These are phyloP conservation scores for Ailurus styani DNA, from an alignment of 2,113 vertebrate genomes.

Conservation along the genomic window DNA sequence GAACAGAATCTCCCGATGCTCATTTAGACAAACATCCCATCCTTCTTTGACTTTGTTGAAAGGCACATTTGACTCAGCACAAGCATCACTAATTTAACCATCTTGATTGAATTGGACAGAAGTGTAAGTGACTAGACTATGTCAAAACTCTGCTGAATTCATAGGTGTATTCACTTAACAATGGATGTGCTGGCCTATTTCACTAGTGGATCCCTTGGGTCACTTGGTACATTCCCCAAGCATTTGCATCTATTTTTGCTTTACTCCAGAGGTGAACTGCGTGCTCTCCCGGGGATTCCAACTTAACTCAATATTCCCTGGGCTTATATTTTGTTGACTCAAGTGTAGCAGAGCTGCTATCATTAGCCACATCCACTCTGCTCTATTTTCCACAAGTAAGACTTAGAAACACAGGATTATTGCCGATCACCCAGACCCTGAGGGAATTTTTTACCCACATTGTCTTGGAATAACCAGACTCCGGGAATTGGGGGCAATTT, in stretches of 20 bases:
- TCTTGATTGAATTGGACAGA: constrained; percentile 34
- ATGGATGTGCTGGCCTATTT: neutral
- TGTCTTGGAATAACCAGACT: constrained; percentile 34
- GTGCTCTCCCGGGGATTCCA: neutral
- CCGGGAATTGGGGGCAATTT: constrained; percentile 1
- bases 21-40: neutral
- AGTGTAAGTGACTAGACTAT: neutral
- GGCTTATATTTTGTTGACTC: constrained; percentile 65
- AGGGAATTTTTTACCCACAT: constrained; percentile 52
- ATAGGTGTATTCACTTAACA: neutral
- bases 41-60: neutral
- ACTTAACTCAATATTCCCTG: constrained; percentile 46
- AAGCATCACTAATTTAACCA: neutral
- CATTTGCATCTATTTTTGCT: neutral
- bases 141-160: constrained; percentile 30
- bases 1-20: neutral
- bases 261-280: neutral
- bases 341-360: constrained; percentile 39
- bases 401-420: constrained; percentile 10
- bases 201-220: constrained; percentile 31
- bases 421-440: neutral
- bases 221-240: neutral
- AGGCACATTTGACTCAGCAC: neutral
- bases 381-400: constrained; percentile 63
- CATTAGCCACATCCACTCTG: constrained; percentile 57